Percentiles rank a stretch among this genome's conserved stretches.
These are phyloP conservation scores for Bagarius yarrelli DNA, from an alignment of 2,113 vertebrate species.

Conservation along the genomic window DNA sequence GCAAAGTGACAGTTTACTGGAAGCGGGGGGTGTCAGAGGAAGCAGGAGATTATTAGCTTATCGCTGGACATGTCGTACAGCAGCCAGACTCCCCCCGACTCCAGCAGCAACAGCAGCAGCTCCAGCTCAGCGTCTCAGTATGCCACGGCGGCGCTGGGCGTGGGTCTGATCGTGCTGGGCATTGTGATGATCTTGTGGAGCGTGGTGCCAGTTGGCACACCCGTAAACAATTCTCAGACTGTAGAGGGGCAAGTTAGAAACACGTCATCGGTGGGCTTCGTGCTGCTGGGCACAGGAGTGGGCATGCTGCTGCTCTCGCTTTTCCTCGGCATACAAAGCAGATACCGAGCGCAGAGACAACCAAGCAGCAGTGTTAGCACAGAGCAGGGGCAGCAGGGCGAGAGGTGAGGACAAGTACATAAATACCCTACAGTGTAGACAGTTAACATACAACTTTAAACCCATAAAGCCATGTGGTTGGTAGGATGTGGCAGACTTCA, in stretches of 20 bases:
- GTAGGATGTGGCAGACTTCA: background rate
- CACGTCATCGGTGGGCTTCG: constrained; percentile 88
- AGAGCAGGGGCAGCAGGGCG: constrained; percentile 48
- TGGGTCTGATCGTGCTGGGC: constrained; percentile 88
- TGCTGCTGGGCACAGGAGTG: constrained; percentile 81
- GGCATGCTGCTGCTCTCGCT: constrained; percentile 85
- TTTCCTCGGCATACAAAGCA: constrained; percentile 85
- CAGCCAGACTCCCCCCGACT: constrained; percentile 16
- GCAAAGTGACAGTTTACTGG: background rate
- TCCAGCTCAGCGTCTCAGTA: constrained; percentile 84
- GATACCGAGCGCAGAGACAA: constrained; percentile 57
- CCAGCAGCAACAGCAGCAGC: constrained; percentile 48
- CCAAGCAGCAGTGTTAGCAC: constrained; percentile 20
- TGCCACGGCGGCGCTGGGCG: constrained; percentile 86
- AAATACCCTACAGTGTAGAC: background rate
- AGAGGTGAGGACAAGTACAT: constrained; percentile 34
- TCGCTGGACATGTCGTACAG: constrained; percentile 22
- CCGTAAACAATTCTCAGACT: constrained; percentile 67
- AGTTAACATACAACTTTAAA: background rate
- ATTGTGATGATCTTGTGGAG: constrained; percentile 97
- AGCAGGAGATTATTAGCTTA: background rate
- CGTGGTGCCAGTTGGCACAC: constrained; percentile 72
- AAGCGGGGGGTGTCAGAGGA: background rate
- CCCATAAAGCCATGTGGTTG: background rate
- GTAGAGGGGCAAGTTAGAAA: constrained; percentile 71